phyloP scores from a whole-genome alignment of 2,113 vertebrate genomes.

The Heterochromis multidens region DNA sequence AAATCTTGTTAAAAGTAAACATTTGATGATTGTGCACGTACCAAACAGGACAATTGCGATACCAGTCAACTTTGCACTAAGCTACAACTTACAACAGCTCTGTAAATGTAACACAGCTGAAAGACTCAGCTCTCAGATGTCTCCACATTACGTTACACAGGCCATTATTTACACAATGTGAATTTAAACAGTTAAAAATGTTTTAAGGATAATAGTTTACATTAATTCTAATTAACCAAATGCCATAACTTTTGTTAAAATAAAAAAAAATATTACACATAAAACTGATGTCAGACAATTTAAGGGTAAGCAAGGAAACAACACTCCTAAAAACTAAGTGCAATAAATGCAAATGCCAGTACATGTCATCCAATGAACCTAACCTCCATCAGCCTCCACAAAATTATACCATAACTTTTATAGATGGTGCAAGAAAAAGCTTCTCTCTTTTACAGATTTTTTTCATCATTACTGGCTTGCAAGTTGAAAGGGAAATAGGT shows the following conservation, averaged over 20 bases:
- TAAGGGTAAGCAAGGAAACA: background rate
- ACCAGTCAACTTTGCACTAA: too few species aligned
- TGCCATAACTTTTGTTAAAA: background rate
- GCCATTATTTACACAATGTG: too few species aligned
- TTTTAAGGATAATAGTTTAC: too few species aligned
- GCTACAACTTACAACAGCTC: too few species aligned
- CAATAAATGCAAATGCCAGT: background rate
- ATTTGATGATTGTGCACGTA: too few species aligned
- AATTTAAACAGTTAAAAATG: too few species aligned
- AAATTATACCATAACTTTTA: background rate
- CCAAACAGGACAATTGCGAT: too few species aligned
- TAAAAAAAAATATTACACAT: background rate
- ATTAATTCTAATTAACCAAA: too few species aligned
- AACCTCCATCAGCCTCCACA: background rate
- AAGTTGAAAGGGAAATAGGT: background rate
- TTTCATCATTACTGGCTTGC: background rate
- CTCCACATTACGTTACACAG: too few species aligned
- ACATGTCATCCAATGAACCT: background rate
- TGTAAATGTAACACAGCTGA: too few species aligned
- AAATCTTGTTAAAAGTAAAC: too few species aligned
- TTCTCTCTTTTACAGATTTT: background rate
- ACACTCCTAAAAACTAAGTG: background rate
- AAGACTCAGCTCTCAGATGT: too few species aligned
- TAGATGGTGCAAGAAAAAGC: background rate
- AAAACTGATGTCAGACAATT: background rate